These are phyloP conservation scores for Imbricaverruca yamaguchii DNA, from an alignment of 2,888 invertebrate species.

Conservation along the genomic window DNA sequence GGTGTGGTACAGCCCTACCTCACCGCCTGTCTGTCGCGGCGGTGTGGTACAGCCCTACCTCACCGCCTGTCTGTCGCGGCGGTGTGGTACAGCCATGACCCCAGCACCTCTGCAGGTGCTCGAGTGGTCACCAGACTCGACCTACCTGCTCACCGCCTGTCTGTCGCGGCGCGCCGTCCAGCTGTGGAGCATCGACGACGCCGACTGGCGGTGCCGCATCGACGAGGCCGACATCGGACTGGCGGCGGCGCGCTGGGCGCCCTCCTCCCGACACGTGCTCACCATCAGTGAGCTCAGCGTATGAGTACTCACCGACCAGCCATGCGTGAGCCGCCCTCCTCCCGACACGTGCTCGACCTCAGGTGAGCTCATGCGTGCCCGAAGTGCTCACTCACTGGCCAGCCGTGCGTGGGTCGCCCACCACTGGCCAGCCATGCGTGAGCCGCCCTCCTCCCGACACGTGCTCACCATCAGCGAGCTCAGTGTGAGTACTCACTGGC, in stretches of 20 bases:
- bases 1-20: neutral
- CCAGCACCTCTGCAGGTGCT: conserved; percentile 22
- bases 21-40: conserved; percentile 26
- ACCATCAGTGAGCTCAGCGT: conserved; percentile 49
- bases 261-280: conserved; percentile 48
- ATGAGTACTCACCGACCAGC: conserved; percentile 28
- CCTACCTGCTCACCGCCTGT: conserved; percentile 27
- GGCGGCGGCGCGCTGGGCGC: conserved; percentile 46
- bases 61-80: conserved; percentile 26
- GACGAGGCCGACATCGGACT: conserved; percentile 50
- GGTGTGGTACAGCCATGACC: neutral
- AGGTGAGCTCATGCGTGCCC: too few relatives aligned
- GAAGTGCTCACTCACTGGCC: too few relatives aligned
- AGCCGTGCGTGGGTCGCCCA: too few relatives aligned
- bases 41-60: too few relatives aligned
- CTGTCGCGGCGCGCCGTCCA: conserved; percentile 27
- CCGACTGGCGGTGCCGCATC: conserved; percentile 51
- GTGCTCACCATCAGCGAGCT: conserved; percentile 49
- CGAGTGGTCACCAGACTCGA: conserved; percentile 31
- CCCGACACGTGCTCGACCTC: too few relatives aligned
- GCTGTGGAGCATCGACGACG: conserved; percentile 36
- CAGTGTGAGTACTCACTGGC: too few relatives aligned
- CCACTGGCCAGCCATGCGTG: conserved; percentile 43
- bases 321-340: too few relatives aligned
- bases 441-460: conserved; percentile 49